phyloP scores from a whole-genome alignment of 2,888 invertebrate species.

The Callimorpha dominula region DNA sequence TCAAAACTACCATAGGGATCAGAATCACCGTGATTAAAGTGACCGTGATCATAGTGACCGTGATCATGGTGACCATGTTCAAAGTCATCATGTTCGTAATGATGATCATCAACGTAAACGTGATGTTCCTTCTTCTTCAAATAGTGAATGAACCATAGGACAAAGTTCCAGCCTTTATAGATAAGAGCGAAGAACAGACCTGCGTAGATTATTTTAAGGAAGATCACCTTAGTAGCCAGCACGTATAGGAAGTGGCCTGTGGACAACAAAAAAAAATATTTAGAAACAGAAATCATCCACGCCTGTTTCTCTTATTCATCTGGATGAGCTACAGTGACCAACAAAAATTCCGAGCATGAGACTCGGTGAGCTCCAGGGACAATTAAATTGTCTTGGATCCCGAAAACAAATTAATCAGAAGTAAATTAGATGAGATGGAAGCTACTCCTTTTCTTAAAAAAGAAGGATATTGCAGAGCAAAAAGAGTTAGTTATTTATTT shows the following conservation, averaged over 20 bases:
- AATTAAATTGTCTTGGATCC: neutral
- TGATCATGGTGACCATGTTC: slow-evolving; percentile 45
- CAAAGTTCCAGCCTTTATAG: slow-evolving; percentile 75
- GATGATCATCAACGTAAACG: slow-evolving; percentile 70
- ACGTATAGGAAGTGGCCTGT: slow-evolving; percentile 81
- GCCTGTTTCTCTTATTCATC: neutral
- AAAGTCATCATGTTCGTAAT: slow-evolving; percentile 41
- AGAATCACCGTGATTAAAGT: slow-evolving; percentile 17
- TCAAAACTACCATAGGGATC: slow-evolving; percentile 44
- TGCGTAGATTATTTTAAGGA: slow-evolving; percentile 77
- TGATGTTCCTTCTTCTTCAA: slow-evolving; percentile 70
- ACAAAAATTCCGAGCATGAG: too few relatives aligned
- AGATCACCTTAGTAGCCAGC: slow-evolving; percentile 74
- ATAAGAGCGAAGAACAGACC: slow-evolving; percentile 70
- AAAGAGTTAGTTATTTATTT: too few relatives aligned
- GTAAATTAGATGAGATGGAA: too few relatives aligned
- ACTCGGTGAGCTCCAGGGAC: neutral
- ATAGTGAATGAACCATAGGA: slow-evolving; percentile 77
- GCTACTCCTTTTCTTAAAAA: too few relatives aligned
- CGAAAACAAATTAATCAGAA: neutral
- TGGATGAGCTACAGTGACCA: neutral
- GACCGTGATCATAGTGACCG: slow-evolving; percentile 35
- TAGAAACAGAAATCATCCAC: neutral
- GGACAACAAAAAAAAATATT: slow-evolving; percentile 52
- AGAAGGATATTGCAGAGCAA: too few relatives aligned